These are phyloP conservation scores for Philaethria dido DNA, from an alignment of 2,888 invertebrate species.

Conservation along the genomic window DNA sequence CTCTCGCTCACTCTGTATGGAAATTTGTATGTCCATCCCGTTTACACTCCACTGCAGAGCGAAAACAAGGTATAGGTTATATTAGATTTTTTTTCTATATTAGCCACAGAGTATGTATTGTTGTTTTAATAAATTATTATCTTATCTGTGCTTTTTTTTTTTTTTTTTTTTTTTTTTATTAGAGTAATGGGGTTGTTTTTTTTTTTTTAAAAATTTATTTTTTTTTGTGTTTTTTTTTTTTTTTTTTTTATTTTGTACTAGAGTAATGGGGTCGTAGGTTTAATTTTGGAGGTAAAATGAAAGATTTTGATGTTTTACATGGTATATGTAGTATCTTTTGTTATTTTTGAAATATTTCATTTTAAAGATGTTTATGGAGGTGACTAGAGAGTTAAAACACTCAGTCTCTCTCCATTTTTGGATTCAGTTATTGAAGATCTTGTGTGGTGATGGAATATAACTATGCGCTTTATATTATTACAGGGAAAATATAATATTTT, in stretches of 20 bases:
- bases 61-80: constrained; percentile 79
- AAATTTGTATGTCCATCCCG: constrained; percentile 56
- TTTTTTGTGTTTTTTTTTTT: constrained; percentile 14
- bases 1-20: constrained; percentile 54
- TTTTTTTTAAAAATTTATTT: constrained; percentile 34
- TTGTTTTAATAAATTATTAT: constrained; percentile 36
- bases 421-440: too few species aligned
- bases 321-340: too few species aligned
- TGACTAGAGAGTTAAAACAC: too few species aligned
- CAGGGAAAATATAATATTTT: too few species aligned
- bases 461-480: too few species aligned
- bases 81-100: constrained; percentile 71
- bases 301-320: too few species aligned
- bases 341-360: too few species aligned
- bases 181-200: constrained; percentile 1
- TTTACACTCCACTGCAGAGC: constrained; percentile 80
- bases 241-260: neutral
- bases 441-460: too few species aligned
- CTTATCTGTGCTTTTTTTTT: constrained; percentile 13
- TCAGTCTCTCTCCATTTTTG: too few species aligned
- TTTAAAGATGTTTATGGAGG: too few species aligned
- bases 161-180: neutral
- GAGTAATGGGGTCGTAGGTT: neutral
- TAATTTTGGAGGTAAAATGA: neutral
- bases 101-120: constrained; percentile 56